Conservation (phyloP, 2,797 vertebrate species). For the Momotus momota region DNA sequence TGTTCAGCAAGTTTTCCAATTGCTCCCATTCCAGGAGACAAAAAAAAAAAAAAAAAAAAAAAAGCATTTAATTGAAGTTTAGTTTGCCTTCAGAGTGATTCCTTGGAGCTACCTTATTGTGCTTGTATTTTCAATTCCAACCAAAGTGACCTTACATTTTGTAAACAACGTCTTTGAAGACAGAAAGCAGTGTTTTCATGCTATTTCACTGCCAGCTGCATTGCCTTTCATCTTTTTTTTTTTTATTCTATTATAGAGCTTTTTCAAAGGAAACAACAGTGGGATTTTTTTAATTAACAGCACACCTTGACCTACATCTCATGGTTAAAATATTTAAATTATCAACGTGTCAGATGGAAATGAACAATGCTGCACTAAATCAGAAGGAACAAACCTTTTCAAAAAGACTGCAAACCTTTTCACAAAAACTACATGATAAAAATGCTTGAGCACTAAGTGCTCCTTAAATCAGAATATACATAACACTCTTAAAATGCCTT, state of each 20-base stretch:
- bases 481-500: not conserved
- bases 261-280: slow-evolving; percentile 28
- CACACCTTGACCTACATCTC: slow-evolving; percentile 31
- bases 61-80: not conserved
- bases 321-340: slow-evolving; percentile 42
- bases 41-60: not conserved
- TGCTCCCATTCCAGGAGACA: not conserved
- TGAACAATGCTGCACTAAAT: not conserved
- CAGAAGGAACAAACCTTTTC: not conserved
- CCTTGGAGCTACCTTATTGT: slow-evolving; percentile 3
- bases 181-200: not conserved
- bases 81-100: slow-evolving; percentile 15
- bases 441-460: not conserved
- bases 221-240: slow-evolving; percentile 27
- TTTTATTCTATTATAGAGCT: not conserved
- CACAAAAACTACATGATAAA: not conserved
- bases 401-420: not conserved
- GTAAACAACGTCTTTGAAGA: slow-evolving; percentile 48
- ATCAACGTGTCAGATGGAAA: not conserved
- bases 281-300: slow-evolving; percentile 44
- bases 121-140: slow-evolving; percentile 8
- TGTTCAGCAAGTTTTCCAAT: not conserved
- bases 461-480: slow-evolving; percentile 10
- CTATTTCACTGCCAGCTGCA: slow-evolving; percentile 1
- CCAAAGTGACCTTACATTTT: slow-evolving; percentile 37